phyloP scores from a whole-genome alignment of 2,797 vertebrate genomes.

The Sparus aurata region DNA sequence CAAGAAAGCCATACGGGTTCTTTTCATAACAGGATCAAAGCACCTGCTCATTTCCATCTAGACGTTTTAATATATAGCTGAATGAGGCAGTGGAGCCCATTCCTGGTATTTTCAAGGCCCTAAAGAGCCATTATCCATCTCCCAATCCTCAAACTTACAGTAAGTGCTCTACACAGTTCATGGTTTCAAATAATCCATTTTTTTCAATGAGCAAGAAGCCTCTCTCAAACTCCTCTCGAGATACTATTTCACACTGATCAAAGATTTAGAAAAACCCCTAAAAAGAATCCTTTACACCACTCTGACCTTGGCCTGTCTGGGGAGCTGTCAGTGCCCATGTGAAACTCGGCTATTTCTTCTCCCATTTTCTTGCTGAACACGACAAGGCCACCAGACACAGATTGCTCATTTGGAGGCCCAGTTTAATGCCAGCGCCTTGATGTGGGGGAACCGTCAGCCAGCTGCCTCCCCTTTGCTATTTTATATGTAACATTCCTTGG shows the following conservation, averaged over 20 bases:
- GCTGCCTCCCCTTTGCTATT: conserved; percentile 49
- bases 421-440: conserved; percentile 56
- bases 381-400: conserved; percentile 38
- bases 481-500: conserved; percentile 41
- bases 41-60: conserved; percentile 2
- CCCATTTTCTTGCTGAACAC: conserved; percentile 27
- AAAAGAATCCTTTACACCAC: conserved; percentile 15
- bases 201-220: conserved; percentile 43
- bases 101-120: conserved; percentile 3
- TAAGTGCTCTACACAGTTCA: conserved; percentile 5
- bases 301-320: conserved; percentile 48
- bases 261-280: conserved; percentile 32
- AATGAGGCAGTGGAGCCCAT: conserved; percentile 18
- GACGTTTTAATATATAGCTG: not conserved
- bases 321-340: conserved; percentile 42
- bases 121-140: conserved; percentile 26
- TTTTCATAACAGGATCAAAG: not conserved
- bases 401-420: conserved; percentile 55
- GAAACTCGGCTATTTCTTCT: conserved; percentile 31
- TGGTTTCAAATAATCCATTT: conserved; percentile 46
- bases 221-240: conserved; percentile 22
- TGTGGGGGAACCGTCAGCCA: conserved; percentile 68
- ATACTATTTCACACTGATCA: conserved; percentile 50
- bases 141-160: conserved; percentile 18
- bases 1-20: not conserved